These are phyloP conservation scores for Hexactinellida sp. DNA, from an alignment of 37 sponge, comb jelly and placozoan species.

Conservation along the genomic window DNA sequence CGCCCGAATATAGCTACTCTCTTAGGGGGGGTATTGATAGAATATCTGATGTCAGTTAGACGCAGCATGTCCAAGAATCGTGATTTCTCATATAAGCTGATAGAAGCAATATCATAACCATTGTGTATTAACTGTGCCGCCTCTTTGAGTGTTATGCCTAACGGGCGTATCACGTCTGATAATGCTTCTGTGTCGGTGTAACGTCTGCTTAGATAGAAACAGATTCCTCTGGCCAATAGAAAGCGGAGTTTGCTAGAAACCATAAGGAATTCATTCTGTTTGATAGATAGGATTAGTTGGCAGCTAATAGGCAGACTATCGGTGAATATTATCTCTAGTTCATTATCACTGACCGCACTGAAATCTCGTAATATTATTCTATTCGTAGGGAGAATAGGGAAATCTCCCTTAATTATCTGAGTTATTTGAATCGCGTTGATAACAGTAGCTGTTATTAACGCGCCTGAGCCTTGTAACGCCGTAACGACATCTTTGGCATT, in stretches of 20 bases:
- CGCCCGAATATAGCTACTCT: constrained; percentile 49
- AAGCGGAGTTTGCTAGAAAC: neutral
- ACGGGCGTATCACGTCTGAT: neutral
- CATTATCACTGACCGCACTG: neutral
- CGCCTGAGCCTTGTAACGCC: neutral
- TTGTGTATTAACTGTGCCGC: neutral
- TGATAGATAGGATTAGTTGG: neutral
- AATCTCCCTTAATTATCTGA: neutral
- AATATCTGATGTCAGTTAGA: neutral
- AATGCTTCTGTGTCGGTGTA: neutral
- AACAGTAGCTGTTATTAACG: neutral
- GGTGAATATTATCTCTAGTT: neutral
- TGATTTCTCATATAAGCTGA: neutral
- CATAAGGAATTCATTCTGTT: neutral
- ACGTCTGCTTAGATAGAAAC: neutral
- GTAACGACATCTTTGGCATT: neutral
- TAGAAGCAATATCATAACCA: neutral
- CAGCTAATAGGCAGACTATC: neutral
- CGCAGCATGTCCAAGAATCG: neutral
- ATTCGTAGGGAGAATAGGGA: neutral
- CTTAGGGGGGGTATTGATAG: constrained; percentile 19
- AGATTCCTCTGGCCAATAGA: neutral
- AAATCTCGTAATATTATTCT: neutral
- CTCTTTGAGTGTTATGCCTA: neutral
- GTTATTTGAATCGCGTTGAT: neutral